Base-by-base conservation (phyloP, 1,140 invertebrate species). In the Drosophila ambigua region DNA sequence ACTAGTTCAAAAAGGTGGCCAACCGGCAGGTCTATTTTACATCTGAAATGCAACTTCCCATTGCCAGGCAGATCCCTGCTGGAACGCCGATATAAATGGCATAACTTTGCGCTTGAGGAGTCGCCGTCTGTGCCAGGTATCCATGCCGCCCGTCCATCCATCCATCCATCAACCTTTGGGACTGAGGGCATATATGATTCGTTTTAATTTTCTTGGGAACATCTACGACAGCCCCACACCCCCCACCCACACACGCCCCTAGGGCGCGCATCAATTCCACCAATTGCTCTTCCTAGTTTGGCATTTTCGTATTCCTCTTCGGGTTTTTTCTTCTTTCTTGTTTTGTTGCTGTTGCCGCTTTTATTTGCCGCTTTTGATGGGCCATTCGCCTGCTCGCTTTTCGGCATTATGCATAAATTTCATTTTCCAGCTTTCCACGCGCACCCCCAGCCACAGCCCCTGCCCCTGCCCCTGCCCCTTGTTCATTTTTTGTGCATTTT, bases 401-500 rank as follows among this genome's bases (percentile, higher is more conserved):
- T 54, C 20, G 78, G 71, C 66, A 79, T 85, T 79, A 88, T 87
- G 82, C 78, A 87, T 82, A 87, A 87, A 87, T 87, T 87, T 87
- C 78, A 87, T 87, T 88, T 82, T 78, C 77, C 35, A 39, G 35
- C 35, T 75, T 46, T 57, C 60, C 26, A 0, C 35, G 1, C 26
- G 35, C n/a, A 4, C 23, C 23, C 2, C 23, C 23, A 23, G 1
- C 2, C 23, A 16, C 31, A 23, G 16, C n/a, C 20, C 8, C 23
- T 11, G 15, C n/a, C 20, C 8, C 24, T 5, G 0, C 2, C 31
- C 31, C 24, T 20, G 5, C 52, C 26, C 63, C 23, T 24, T 85
- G 82, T 87, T 87, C 81, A 85, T 80, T 85, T 85, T 85, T 81
- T 81, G 75, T 83, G 78, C 78, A 87, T 85, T 78, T 84, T 73